Evolutionary conservation across 2,888 invertebrate genomes (phyloP).

Genomic region (Drosophila emarginata): DNA sequence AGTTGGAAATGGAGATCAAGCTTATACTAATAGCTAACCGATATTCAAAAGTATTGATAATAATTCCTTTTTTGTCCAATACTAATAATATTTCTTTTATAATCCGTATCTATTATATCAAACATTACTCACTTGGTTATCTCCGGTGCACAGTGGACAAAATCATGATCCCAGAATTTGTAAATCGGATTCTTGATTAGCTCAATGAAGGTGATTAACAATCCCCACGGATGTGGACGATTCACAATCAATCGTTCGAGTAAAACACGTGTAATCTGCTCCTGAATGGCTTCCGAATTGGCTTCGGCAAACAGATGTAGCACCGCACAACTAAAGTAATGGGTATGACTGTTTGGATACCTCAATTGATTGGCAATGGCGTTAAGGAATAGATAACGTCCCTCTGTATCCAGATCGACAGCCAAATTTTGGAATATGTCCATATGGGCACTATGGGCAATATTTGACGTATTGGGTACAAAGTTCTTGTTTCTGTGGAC

Average conservation of each 20-base stretch:
- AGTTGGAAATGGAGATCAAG: too few species aligned
- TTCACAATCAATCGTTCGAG: constrained; percentile 98
- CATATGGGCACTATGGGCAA: constrained; percentile 99
- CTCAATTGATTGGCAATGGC: constrained; percentile 99
- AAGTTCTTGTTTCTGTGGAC: constrained; percentile 90
- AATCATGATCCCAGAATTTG: constrained; percentile 99
- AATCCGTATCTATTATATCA: background rate
- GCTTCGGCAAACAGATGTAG: constrained; percentile 98
- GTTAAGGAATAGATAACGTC: constrained; percentile 96
- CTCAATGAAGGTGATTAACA: constrained; percentile 99
- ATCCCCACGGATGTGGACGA: constrained; percentile 99
- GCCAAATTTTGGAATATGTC: constrained; percentile 99
- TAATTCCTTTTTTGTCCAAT: constrained; percentile 3
- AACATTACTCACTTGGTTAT: constrained; percentile 94
- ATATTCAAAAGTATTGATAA: background rate
- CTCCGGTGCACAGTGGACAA: constrained; percentile 99
- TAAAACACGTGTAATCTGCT: constrained; percentile 98
- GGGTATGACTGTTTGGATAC: constrained; percentile 99
- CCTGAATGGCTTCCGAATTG: constrained; percentile 98
- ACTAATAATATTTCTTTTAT: too few species aligned
- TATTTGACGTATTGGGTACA: constrained; percentile 98
- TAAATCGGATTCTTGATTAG: constrained; percentile 99
- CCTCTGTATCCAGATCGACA: constrained; percentile 98
- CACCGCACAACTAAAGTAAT: constrained; percentile 99
- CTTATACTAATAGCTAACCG: too few species aligned